Evolutionary conservation across 1,140 invertebrate genomes (phyloP).

Genomic region (Paraescarpia echinospica): DNA sequence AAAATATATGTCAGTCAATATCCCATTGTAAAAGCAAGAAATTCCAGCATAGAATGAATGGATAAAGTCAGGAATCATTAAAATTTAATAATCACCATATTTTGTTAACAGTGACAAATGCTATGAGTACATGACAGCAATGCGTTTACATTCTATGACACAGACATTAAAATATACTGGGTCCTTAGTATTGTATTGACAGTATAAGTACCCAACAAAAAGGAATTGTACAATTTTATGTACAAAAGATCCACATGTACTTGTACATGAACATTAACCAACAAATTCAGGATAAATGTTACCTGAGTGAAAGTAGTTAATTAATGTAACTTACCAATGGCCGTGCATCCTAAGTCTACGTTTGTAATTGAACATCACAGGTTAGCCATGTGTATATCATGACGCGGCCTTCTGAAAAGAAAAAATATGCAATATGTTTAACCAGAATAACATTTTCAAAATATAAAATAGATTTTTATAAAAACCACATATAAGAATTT

Average conservation of each 20-base stretch:
- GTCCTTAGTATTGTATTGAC: background rate
- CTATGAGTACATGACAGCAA: background rate
- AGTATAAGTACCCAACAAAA: background rate
- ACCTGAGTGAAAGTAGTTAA: too few relatives aligned
- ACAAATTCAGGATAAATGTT: too few relatives aligned
- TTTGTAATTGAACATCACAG: background rate
- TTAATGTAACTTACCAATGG: background rate
- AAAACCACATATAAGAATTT: too few relatives aligned
- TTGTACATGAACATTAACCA: too few relatives aligned
- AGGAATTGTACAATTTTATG: background rate
- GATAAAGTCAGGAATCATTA: background rate
- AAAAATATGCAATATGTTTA: background rate
- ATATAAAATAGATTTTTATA: too few relatives aligned
- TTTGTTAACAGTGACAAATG: background rate
- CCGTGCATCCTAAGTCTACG: background rate
- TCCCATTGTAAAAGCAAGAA: too few relatives aligned
- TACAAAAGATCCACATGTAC: too few relatives aligned
- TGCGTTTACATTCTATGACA: background rate
- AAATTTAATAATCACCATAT: too few relatives aligned
- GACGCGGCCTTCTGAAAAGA: background rate
- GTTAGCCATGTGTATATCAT: background rate
- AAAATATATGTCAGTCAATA: too few relatives aligned
- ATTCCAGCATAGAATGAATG: background rate
- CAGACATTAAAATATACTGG: background rate
- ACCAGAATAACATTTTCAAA: background rate